Evolutionary conservation across 2,797 vertebrate genomes (phyloP), one percentile per base, ranked within the genome.

Genomic region (Lutra lutra): DNA sequence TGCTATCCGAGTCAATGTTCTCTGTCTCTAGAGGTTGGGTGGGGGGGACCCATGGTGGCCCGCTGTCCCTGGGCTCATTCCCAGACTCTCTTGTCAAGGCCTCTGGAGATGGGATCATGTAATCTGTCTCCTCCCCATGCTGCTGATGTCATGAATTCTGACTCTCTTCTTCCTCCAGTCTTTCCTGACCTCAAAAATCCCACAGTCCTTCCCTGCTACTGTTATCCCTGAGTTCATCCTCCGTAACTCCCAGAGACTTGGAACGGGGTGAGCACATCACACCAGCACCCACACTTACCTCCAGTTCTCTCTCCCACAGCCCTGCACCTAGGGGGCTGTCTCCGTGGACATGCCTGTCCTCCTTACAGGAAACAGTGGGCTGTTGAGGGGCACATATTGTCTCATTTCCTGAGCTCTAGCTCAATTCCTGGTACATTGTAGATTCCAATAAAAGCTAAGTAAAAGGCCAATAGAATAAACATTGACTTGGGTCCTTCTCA

Each of bases 81-180:
- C 48, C 0, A 14, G 56, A 75, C 66, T 43, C 4, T 40, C n/a
- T 64, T n/a, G 73, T 58, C 38, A 48, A 62, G 15, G 1, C 29
- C 17, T 88, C 14, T 25, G 21, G 85, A 72, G 73, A 92, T 56
- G 14, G 1, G 8, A 11, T n/a, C 66, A 18, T 46, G 20, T 60
- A 29, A 66, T 35, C 51, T 0, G 1, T 3, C 12, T 29, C 21
- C 25, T n/a, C 43, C 32, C 35, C 35, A 38, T 0, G 0, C 1
- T 43, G 54, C 38, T 66, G 46, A 60, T 15, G 1, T 15, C 29
- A 12, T 29, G 25, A 25, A 29, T 38, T 32, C 40, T 27, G 13
- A 80, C 13, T 35, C 32, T 58, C 38, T 48, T 48, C 35, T 60
- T 25, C 58, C 12, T 60, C 38, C 7, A 40, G 29, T 88, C 56